A percentile compares a stretch with the other conserved stretches of the same genome.
These are phyloP conservation scores for Scomberomorus guttatus DNA, from an alignment of 2,797 vertebrate species.

Conservation along the genomic window DNA sequence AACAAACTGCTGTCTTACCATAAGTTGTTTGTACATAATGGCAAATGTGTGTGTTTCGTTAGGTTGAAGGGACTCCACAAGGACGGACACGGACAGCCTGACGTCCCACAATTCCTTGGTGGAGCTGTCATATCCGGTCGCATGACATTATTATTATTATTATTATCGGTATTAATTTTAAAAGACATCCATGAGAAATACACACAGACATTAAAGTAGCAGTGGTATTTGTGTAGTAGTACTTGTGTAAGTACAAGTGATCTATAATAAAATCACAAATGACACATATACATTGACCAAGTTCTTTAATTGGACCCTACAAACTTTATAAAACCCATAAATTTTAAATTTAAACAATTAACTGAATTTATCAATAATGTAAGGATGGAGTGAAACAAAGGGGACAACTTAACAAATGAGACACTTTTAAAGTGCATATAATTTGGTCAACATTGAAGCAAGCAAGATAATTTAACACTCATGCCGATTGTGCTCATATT, in stretches of 20 bases:
- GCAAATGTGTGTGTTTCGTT: neutral
- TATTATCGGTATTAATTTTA: neutral
- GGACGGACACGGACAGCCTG: conserved; percentile 59
- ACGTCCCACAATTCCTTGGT: conserved; percentile 47
- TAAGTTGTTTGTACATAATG: conserved; percentile 70
- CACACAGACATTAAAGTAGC: too few species aligned
- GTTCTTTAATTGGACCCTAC: conserved; percentile 72
- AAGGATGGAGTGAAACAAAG: conserved; percentile 29
- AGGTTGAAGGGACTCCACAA: conserved; percentile 41
- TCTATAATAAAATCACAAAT: conserved; percentile 6
- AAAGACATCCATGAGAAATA: too few species aligned
- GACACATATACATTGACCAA: conserved; percentile 36
- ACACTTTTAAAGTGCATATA: conserved; percentile 81
- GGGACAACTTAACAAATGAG: conserved; percentile 48
- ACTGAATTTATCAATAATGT: conserved; percentile 10
- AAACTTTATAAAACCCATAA: conserved; percentile 65
- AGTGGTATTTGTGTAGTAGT: too few species aligned
- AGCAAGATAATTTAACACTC: conserved; percentile 24
- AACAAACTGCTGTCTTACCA: conserved; percentile 52
- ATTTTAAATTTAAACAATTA: conserved; percentile 48
- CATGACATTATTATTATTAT: neutral
- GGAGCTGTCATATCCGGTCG: conserved; percentile 17
- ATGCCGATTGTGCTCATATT: conserved; percentile 30
- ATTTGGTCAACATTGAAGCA: conserved; percentile 66
- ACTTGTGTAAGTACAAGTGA: accelerated